Conservation (phyloP, 2,888 invertebrate species). For the Trichopria drosophilae region DNA sequence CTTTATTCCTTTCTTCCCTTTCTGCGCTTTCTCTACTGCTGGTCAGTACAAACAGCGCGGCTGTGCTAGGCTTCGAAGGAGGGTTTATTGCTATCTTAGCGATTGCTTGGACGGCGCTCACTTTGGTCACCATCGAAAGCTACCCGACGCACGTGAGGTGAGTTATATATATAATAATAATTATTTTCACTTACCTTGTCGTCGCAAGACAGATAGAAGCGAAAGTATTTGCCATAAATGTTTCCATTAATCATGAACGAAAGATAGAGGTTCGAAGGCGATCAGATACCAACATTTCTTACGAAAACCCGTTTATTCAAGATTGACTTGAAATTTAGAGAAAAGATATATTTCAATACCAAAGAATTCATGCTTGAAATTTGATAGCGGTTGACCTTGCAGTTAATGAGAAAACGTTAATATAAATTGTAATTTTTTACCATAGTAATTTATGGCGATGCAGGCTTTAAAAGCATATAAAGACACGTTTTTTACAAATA, state of each 20-base stretch:
- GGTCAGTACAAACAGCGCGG: constrained; percentile 53
- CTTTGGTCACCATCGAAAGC: constrained; percentile 58
- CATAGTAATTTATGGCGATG: no score
- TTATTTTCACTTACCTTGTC: constrained; percentile 43
- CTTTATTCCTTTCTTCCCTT: constrained; percentile 57
- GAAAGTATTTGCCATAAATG: constrained; percentile 72
- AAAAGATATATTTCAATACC: no score
- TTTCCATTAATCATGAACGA: constrained; percentile 71
- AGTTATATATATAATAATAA: constrained; percentile 1
- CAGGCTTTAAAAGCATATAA: no score
- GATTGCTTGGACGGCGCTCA: constrained; percentile 59
- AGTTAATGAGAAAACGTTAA: no score
- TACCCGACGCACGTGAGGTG: constrained; percentile 60
- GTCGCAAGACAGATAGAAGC: constrained; percentile 66
- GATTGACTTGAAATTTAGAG: no score
- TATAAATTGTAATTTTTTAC: no score
- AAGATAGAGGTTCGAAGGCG: constrained; percentile 72
- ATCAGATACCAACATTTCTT: constrained; percentile 72
- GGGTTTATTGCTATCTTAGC: constrained; percentile 59
- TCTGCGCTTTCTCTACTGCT: constrained; percentile 57
- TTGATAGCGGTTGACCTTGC: no score
- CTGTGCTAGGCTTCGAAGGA: constrained; percentile 59
- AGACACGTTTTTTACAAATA: no score
- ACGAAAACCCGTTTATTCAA: no score
- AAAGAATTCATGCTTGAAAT: no score